Base-by-base conservation (phyloP, 1,140 invertebrate species). In the Calliopsis andreniformis region DNA sequence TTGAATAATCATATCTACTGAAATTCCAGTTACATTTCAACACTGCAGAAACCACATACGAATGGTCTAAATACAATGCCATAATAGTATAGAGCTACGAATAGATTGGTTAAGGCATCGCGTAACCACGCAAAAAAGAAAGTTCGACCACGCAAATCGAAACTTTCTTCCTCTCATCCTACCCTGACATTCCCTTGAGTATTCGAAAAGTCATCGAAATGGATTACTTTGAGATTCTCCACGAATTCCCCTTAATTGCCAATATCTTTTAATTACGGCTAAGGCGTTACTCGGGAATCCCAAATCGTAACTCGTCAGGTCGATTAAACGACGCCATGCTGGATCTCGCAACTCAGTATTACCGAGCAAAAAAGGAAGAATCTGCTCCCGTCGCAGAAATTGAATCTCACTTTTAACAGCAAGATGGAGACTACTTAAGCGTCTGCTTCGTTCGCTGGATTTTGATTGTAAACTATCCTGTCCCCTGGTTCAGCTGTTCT, bases 381-480 rank as follows among this genome's bases (percentile, higher is more conserved):
- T 0, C 43, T 42, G 20, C 25, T 63, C 30, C 10, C 8, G 32
- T 47, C 63, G 42, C 56, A 73, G 68, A 84, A 84, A 81, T 84
- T 84, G 59, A 76, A 84, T 82, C 76, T 59, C 73, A 75, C 76
- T 78, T 85, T 84, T 51, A 56, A 55, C 64, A 39, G 28, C 80
- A 72, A 79, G 80, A 72, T 67, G 80, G 67, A 67, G 61, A 59
- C 68, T 81, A 53, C 80, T 83, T 83, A 83, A 83, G 75, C 72
- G 80, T 84, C 75, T 76, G 69, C 79, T 79, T 72, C 63, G 79
- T 35, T 67, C 49, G 79, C 73, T 67, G 70, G 82, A 84, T 84
- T 84, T 67, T 84, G 58, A 84, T 82, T 83, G 82, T 84, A 71
- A 84, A 84, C 82, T 84, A 85, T 71, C 69, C 78, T 53, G 64